These are phyloP conservation scores for Psittacula echo DNA, from an alignment of 2,797 vertebrate species.

Conservation along the genomic window DNA sequence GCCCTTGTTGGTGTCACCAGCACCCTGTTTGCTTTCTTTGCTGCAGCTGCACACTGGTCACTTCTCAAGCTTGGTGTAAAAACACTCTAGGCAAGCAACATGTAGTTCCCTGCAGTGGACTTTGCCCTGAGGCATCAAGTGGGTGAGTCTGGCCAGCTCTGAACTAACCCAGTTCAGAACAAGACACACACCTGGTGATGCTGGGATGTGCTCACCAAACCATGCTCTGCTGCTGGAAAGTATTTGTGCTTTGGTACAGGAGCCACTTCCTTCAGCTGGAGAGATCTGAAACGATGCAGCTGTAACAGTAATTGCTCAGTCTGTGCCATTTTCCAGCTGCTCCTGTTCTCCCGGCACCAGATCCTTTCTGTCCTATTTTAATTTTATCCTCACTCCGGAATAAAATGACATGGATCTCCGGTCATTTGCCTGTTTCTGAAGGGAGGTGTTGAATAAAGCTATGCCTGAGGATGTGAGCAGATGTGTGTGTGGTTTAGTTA, in stretches of 20 bases:
- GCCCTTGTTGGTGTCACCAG: background rate
- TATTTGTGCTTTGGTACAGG: background rate
- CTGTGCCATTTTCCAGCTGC: background rate
- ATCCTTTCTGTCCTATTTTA: background rate
- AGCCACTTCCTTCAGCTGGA: background rate
- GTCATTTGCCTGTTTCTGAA: background rate
- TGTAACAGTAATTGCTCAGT: background rate
- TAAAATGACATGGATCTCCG: background rate
- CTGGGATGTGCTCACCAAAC: background rate
- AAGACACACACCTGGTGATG: accelerated
- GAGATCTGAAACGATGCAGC: background rate
- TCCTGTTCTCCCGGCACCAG: background rate
- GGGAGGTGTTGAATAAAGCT: background rate
- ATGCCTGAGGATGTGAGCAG: background rate
- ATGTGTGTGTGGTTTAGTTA: background rate
- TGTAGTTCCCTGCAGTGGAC: background rate
- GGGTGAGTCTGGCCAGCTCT: background rate
- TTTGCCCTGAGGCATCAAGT: background rate
- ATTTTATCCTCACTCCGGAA: background rate
- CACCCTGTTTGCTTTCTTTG: background rate
- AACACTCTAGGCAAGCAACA: background rate
- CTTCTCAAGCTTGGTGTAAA: background rate
- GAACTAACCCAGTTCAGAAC: no score
- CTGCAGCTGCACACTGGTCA: background rate
- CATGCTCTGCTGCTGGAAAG: accelerated